Conservation (phyloP, 2,888 invertebrate genomes). For the Adelognathus sp. region DNA sequence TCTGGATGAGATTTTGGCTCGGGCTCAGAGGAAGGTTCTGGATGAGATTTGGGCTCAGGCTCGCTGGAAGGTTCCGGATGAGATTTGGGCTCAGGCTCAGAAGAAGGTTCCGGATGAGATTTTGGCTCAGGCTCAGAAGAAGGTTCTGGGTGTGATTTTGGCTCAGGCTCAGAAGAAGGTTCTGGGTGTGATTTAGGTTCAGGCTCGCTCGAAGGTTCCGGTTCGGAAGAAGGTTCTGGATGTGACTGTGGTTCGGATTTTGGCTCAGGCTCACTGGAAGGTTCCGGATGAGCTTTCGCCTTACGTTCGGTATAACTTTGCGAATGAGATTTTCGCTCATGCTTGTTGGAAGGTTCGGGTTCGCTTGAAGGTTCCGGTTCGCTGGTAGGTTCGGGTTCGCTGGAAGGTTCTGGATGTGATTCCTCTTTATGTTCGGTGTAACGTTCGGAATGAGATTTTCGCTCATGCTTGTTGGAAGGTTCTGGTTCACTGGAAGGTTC, state of each 20-base stretch:
- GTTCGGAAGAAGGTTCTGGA: constrained; percentile 77
- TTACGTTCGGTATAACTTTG: constrained; percentile 79
- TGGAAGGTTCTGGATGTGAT: background rate
- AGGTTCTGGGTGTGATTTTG: constrained; percentile 76
- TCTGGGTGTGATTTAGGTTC: constrained; percentile 75
- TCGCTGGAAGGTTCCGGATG: constrained; percentile 79
- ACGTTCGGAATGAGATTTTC: constrained; percentile 80
- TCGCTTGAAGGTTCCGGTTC: background rate
- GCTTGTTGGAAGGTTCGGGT: constrained; percentile 66
- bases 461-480: constrained; percentile 73
- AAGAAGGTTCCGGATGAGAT: constrained; percentile 80
- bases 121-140: constrained; percentile 79
- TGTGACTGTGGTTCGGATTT: too few relatives aligned
- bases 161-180: constrained; percentile 66
- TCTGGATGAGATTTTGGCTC: constrained; percentile 80
- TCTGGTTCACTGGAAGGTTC: constrained; percentile 78
- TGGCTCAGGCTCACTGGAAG: constrained; percentile 78
- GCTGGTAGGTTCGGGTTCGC: background rate
- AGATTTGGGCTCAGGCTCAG: constrained; percentile 78
- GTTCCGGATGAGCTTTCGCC: constrained; percentile 73
- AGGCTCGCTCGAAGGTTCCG: constrained; percentile 78
- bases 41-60: constrained; percentile 82
- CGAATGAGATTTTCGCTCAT: constrained; percentile 80
- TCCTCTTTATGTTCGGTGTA: constrained; percentile 76
- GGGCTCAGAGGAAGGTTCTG: constrained; percentile 79